Evolutionary conservation across 2,113 vertebrate genomes (phyloP).

Genomic region (Sturnus vulgaris): DNA sequence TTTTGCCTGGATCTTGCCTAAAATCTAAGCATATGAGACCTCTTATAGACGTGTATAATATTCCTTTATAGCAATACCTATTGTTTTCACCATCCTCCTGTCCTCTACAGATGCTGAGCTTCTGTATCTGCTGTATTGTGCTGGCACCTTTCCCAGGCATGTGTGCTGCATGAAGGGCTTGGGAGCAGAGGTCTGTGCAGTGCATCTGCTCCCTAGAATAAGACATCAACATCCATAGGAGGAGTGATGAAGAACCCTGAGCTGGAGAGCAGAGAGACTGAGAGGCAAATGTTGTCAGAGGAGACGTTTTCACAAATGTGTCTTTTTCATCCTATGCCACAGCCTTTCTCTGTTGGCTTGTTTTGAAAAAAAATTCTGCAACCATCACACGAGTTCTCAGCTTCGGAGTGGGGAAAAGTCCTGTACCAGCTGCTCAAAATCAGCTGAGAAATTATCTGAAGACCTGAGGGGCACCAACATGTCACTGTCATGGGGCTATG

Average conservation of each 20-base stretch:
- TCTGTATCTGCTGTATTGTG: neutral
- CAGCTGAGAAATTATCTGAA: neutral
- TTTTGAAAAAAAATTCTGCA: neutral
- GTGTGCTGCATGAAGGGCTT: neutral
- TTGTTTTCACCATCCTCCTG: neutral
- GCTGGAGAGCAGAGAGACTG: neutral
- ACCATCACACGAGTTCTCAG: neutral
- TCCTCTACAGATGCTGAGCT: neutral
- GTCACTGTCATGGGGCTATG: neutral
- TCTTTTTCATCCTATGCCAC: neutral
- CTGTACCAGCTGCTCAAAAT: neutral
- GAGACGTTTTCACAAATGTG: neutral
- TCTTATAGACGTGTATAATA: neutral
- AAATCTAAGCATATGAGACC: neutral
- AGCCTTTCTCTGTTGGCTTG: neutral
- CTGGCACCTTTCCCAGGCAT: constrained; percentile 1
- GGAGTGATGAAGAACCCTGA: neutral
- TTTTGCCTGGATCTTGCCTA: neutral
- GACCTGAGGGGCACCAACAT: neutral
- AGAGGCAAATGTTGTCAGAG: neutral
- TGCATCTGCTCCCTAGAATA: neutral
- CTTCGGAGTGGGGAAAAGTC: neutral
- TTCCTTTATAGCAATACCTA: neutral
- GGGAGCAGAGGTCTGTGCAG: neutral
- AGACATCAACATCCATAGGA: neutral